Evolutionary conservation across 2,888 invertebrate species (phyloP).

Genomic region (Elegia similella): DNA sequence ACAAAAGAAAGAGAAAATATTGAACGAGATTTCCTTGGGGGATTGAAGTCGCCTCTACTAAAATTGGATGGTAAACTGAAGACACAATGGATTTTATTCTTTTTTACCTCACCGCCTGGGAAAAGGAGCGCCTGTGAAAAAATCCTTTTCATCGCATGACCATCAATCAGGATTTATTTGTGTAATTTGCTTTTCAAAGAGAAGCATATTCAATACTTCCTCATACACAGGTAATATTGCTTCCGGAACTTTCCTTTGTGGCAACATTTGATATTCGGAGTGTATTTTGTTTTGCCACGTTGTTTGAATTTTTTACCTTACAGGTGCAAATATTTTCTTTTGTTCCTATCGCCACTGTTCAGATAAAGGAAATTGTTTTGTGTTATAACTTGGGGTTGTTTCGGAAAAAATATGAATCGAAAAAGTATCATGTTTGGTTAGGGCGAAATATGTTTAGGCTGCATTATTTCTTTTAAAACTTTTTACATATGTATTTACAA

Average conservation of each 20-base stretch:
- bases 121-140: slow-evolving; percentile 25
- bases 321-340: slow-evolving; percentile 19
- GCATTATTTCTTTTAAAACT: background rate
- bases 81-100: slow-evolving; percentile 55
- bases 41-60: slow-evolving; percentile 57
- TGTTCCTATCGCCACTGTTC: slow-evolving; percentile 14
- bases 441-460: background rate
- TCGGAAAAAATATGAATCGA: background rate
- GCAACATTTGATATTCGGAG: slow-evolving; percentile 13
- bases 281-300: slow-evolving; percentile 16
- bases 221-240: slow-evolving; percentile 22
- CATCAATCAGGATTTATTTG: slow-evolving; percentile 49
- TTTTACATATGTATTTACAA: background rate
- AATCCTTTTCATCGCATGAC: slow-evolving; percentile 39
- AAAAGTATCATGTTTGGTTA: background rate
- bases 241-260: slow-evolving; percentile 20
- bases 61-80: slow-evolving; percentile 67
- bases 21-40: slow-evolving; percentile 63
- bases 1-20: slow-evolving; percentile 55
- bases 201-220: slow-evolving; percentile 24
- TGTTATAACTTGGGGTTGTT: slow-evolving; percentile 5
- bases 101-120: slow-evolving; percentile 41
- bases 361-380: slow-evolving; percentile 17
- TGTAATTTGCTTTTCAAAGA: slow-evolving; percentile 40
- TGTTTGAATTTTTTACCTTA: slow-evolving; percentile 20